These are phyloP conservation scores for Buphagus erythrorhynchus DNA, from an alignment of 2,797 vertebrate genomes.

Conservation along the genomic window DNA sequence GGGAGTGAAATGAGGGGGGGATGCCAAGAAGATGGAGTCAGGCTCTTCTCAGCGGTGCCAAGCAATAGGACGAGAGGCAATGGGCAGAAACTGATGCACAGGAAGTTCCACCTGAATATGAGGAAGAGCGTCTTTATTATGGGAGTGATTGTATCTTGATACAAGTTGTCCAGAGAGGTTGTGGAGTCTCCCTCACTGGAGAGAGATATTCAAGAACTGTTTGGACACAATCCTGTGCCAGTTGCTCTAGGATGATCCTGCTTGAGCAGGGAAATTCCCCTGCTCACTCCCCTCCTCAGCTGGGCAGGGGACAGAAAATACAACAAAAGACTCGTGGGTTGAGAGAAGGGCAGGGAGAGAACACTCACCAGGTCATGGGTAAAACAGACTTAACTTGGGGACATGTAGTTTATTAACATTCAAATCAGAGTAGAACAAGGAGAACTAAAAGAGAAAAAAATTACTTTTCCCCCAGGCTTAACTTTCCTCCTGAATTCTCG, in stretches of 20 bases:
- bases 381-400: neutral
- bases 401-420: neutral
- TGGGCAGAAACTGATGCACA: neutral
- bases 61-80: accelerated
- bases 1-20: accelerated
- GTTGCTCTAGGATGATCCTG: neutral
- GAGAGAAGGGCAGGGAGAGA: neutral
- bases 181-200: neutral
- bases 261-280: neutral
- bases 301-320: neutral
- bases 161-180: too few relatives aligned
- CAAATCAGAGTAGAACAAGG: neutral
- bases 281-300: neutral
- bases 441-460: neutral
- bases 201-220: accelerated
- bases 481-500: neutral
- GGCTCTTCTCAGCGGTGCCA: neutral
- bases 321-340: accelerated
- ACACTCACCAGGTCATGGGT: neutral
- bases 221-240: neutral
- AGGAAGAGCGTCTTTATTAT: neutral
- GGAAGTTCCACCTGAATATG: neutral
- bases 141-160: neutral
- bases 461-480: accelerated
- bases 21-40: neutral